phyloP scores from a whole-genome alignment of 2,888 invertebrate species.

The Thecophora atra region DNA sequence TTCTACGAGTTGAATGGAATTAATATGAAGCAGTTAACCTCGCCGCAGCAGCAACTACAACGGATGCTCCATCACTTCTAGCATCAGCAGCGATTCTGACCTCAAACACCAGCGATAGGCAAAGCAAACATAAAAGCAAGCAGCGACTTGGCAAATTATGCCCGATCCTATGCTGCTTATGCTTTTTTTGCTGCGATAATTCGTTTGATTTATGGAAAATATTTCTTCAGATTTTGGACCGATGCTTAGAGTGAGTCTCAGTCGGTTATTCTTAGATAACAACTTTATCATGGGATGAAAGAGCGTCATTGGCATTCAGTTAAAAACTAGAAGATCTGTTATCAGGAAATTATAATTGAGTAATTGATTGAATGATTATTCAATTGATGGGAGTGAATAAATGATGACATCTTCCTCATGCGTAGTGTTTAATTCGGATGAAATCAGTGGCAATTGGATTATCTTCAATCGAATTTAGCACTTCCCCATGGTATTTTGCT shows the following conservation, averaged over 20 bases:
- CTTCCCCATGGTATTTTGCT: too few relatives aligned
- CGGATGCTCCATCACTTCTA: background rate
- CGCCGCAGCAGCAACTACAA: slow-evolving; percentile 9
- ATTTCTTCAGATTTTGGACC: background rate
- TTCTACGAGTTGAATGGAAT: slow-evolving; percentile 6
- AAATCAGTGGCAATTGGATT: too few relatives aligned
- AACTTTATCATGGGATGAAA: background rate
- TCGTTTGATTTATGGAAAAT: slow-evolving; percentile 2
- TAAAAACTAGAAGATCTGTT: background rate
- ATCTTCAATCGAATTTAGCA: too few relatives aligned
- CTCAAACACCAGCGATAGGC: background rate
- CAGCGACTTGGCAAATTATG: background rate
- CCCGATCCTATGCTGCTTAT: background rate
- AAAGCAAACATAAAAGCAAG: background rate
- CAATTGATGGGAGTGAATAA: too few relatives aligned
- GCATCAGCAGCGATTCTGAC: background rate
- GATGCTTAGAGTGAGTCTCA: background rate
- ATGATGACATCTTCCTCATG: too few relatives aligned
- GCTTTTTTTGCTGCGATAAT: background rate
- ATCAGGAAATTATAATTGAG: too few relatives aligned
- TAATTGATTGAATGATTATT: too few relatives aligned
- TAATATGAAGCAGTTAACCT: slow-evolving; percentile 18
- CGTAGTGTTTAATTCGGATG: too few relatives aligned
- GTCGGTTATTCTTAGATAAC: background rate
- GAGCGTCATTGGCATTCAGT: background rate